A percentile compares a stretch with the other conserved stretches of the same genome.
phyloP scores from a whole-genome alignment of 2,797 vertebrate genomes.

The Graptemys geographica region DNA sequence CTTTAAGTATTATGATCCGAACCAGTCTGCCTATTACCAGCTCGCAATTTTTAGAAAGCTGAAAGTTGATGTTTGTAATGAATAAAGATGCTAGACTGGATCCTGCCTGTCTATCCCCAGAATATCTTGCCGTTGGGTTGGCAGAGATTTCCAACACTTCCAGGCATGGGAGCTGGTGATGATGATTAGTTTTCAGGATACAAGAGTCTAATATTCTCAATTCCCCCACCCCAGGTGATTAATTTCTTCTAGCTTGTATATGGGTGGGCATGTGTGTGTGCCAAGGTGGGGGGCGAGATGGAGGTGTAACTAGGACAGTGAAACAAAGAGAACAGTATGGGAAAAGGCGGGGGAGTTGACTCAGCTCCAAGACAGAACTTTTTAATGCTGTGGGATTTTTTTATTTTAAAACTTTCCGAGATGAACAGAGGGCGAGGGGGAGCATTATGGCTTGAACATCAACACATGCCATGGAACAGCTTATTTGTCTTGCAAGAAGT shows the following conservation, averaged over 20 bases:
- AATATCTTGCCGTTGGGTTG: background rate
- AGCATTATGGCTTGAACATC: background rate
- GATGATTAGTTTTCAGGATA: background rate
- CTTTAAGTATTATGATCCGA: background rate
- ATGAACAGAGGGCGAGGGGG: background rate
- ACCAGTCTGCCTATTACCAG: background rate
- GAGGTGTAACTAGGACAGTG: slow-evolving; percentile 19
- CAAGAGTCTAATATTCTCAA: slow-evolving; percentile 39
- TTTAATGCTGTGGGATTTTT: background rate
- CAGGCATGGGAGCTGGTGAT: background rate
- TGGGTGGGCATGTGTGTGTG: accelerated
- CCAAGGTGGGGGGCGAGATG: background rate
- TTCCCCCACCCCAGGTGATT: slow-evolving; percentile 37
- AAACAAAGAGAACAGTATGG: slow-evolving; percentile 42
- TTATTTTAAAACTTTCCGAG: background rate
- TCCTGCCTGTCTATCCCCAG: background rate
- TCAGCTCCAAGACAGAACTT: background rate
- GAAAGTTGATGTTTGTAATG: background rate
- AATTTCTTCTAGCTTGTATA: slow-evolving; percentile 21
- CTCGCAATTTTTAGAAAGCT: background rate
- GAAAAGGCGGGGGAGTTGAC: background rate
- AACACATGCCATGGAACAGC: accelerated
- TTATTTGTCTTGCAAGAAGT: background rate
- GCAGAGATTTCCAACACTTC: background rate
- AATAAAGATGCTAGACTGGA: background rate